Evolutionary conservation across 2,888 invertebrate species (phyloP).

Genomic region (Bedellia somnulentella): DNA sequence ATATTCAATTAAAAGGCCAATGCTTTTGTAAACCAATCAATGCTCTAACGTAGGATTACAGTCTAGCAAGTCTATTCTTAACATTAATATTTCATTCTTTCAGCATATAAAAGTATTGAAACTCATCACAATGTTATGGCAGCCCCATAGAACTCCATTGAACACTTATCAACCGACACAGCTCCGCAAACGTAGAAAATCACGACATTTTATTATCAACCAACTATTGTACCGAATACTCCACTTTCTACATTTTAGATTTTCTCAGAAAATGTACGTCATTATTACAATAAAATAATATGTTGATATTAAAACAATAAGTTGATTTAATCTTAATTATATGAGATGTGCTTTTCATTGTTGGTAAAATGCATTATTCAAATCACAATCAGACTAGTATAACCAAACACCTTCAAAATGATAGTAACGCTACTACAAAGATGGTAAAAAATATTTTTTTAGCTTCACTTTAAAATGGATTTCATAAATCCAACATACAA

Average conservation of each 20-base stretch:
- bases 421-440: constrained; percentile 19
- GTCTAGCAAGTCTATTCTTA: constrained; percentile 57
- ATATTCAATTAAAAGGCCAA: no score
- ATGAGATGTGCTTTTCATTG: constrained; percentile 51
- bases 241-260: no score
- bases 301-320: constrained; percentile 31
- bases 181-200: constrained; percentile 27
- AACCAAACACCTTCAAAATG: constrained; percentile 43
- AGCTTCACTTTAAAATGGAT: constrained; percentile 47
- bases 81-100: constrained; percentile 44
- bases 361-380: constrained; percentile 55
- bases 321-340: constrained; percentile 50
- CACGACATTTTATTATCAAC: constrained; percentile 40
- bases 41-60: constrained; percentile 30
- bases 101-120: constrained; percentile 61
- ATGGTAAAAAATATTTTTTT: no score
- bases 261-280: no score
- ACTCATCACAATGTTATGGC: constrained; percentile 59
- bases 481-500: constrained; percentile 42
- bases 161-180: constrained; percentile 42
- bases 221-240: no score
- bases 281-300: no score
- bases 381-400: constrained; percentile 59
- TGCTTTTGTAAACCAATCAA: no score
- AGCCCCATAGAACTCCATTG: constrained; percentile 54